Evolutionary conservation across 1,140 invertebrate species (phyloP), one percentile per base, ranked within the genome.

Genomic region (Coenobita brevimanus): DNA sequence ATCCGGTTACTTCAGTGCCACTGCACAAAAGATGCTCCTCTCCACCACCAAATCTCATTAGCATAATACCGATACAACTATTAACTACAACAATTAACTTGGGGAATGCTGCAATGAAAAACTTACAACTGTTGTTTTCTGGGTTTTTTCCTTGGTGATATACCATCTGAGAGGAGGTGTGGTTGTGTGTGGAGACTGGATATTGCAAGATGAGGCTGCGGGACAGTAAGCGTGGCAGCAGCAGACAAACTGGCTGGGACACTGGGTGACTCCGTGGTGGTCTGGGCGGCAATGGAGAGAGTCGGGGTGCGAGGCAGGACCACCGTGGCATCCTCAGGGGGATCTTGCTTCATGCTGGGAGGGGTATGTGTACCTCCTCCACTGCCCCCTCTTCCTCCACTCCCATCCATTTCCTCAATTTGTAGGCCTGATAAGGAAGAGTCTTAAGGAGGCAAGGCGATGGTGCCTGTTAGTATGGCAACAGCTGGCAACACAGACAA

Each of bases 61-160:
- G n/a, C n/a, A n/a, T n/a, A n/a, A n/a, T n/a, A n/a, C n/a, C n/a
- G n/a, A n/a, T n/a, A n/a, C n/a, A n/a, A n/a, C n/a, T n/a, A n/a
- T n/a, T n/a, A n/a, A n/a, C n/a, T n/a, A n/a, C n/a, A 36, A 76
- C 15, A 15, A 36, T 76, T 15, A 43, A 38, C 13, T 76, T 15
- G 30, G 6, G 13, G 10, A 13, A 43, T 38, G n/a, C 27, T 43
- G 15, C 43, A 84, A 36, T 54, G 33, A 36, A 84, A 73, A 21
- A 93, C 94, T 94, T 93, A 95, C 95, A 96, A 91, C 91, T 95
- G 93, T 90, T 96, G 96, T 92, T 96, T 96, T 85, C 96, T 92
- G 0, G 96, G 95, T 92, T 96, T 96, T 92, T 96, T 96, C 89
- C 96, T 93, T 2, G 96, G 96, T 71, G 93, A 94, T 91, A 93